These are phyloP conservation scores for Cherax quadricarinatus DNA, from an alignment of 1,140 invertebrate genomes.

Conservation along the genomic window DNA sequence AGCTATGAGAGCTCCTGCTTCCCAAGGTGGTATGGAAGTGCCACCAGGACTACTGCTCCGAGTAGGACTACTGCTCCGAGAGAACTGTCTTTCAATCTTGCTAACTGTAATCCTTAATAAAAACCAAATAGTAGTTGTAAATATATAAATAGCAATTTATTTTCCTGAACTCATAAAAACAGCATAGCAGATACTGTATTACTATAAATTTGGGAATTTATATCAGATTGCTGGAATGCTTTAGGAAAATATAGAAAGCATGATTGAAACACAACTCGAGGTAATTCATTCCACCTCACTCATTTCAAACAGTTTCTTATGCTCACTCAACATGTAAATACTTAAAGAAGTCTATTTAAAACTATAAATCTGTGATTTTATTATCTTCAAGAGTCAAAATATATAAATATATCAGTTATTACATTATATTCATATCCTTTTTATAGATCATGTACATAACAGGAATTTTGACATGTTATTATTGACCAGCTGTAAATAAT, in stretches of 20 bases:
- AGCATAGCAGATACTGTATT: neutral
- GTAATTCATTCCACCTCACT: conserved; percentile 63
- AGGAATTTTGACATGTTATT: neutral
- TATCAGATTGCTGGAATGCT: neutral
- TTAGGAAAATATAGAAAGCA: conserved; percentile 15
- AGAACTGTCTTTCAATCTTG: conserved; percentile 15
- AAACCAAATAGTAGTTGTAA: neutral
- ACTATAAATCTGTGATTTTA: conserved; percentile 70
- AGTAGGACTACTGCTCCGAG: neutral
- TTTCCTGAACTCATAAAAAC: neutral
- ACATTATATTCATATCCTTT: conserved; percentile 37
- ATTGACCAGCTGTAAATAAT: too few species aligned
- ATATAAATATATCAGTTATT: conserved; percentile 65
- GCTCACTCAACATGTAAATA: conserved; percentile 68
- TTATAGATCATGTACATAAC: neutral
- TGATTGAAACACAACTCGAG: conserved; percentile 44
- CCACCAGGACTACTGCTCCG: neutral
- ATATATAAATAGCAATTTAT: neutral
- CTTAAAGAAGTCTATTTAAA: conserved; percentile 67
- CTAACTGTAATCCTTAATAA: neutral
- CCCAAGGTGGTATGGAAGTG: neutral
- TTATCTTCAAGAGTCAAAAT: conserved; percentile 70
- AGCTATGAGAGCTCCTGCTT: neutral
- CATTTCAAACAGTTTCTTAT: conserved; percentile 63
- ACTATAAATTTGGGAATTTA: neutral